These are phyloP conservation scores for Archocentrus centrarchus DNA, from an alignment of 2,113 vertebrate species.

Conservation along the genomic window DNA sequence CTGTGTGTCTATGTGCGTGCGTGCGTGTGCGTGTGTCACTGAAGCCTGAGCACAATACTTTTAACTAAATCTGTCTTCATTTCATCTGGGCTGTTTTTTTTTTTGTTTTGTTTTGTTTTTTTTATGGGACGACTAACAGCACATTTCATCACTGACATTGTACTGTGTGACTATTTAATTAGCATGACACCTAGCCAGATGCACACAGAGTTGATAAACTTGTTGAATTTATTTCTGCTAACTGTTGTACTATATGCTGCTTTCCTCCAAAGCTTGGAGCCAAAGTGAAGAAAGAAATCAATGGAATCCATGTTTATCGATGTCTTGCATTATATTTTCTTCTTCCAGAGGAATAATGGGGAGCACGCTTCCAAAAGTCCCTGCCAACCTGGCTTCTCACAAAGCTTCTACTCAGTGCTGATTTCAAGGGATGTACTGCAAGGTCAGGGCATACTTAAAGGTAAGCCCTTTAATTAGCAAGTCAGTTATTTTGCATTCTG, in stretches of 20 bases:
- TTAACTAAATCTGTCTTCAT: slow-evolving; percentile 8
- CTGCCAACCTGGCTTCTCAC: slow-evolving; percentile 81
- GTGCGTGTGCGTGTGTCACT: background rate
- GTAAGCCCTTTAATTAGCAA: slow-evolving; percentile 63
- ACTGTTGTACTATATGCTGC: background rate
- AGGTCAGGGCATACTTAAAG: slow-evolving; percentile 76
- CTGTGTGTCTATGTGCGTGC: background rate
- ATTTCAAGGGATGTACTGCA: slow-evolving; percentile 81
- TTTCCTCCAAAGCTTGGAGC: background rate
- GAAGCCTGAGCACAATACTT: slow-evolving; percentile 2
- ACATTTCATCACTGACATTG: slow-evolving; percentile 2
- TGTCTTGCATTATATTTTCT: slow-evolving; percentile 56
- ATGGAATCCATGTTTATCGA: slow-evolving; percentile 65
- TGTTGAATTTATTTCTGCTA: slow-evolving; percentile 43
- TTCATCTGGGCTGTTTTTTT: background rate
- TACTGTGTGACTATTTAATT: slow-evolving; percentile 7
- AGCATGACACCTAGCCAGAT: background rate
- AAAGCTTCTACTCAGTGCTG: slow-evolving; percentile 81
- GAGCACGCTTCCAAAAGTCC: slow-evolving; percentile 68
- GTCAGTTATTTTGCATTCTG: slow-evolving; percentile 16
- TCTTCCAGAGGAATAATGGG: slow-evolving; percentile 79
- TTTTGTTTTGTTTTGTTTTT: background rate
- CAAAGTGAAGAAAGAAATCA: slow-evolving; percentile 46
- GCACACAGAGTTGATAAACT: slow-evolving; percentile 31
- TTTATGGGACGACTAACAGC: background rate